Conservation (phyloP, 2,113 vertebrate species). For the Amblyornis subalaris region DNA sequence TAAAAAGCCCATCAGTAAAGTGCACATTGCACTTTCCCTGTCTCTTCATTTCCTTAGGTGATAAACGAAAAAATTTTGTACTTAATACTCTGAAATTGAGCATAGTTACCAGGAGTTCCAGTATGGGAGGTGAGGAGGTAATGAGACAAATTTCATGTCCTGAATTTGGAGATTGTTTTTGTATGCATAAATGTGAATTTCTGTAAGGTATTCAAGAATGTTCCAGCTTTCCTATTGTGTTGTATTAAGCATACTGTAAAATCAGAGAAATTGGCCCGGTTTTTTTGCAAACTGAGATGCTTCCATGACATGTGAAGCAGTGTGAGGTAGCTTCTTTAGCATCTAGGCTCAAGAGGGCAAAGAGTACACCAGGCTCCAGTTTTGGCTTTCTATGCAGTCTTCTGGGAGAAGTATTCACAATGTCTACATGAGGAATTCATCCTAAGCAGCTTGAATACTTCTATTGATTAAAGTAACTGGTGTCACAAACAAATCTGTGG, state of each 20-base stretch:
- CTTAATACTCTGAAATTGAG: not conserved
- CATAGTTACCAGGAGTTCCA: not conserved
- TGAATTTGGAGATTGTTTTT: not conserved
- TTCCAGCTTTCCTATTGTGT: not conserved
- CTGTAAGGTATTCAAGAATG: not conserved
- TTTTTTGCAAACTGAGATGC: not conserved
- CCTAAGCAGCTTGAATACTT: not conserved
- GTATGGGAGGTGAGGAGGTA: not conserved
- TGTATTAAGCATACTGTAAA: not conserved
- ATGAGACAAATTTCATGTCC: not conserved
- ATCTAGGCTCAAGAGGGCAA: not conserved
- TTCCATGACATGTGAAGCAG: not conserved
- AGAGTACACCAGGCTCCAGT: not conserved
- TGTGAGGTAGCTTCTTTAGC: not conserved
- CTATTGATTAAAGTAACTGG: not conserved
- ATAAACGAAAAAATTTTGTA: not conserved
- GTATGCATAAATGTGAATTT: not conserved
- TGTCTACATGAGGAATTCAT: not conserved
- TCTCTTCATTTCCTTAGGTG: not conserved
- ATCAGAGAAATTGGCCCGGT: accelerated
- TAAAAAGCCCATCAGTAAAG: not conserved
- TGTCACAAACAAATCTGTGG: not conserved
- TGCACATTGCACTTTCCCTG: not conserved
- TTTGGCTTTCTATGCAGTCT: not conserved
- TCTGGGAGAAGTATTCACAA: not conserved